Evolutionary conservation across 1,140 invertebrate species (phyloP), one percentile per base, ranked within the genome.

Genomic region (Hyposmocoma kahamanoa): DNA sequence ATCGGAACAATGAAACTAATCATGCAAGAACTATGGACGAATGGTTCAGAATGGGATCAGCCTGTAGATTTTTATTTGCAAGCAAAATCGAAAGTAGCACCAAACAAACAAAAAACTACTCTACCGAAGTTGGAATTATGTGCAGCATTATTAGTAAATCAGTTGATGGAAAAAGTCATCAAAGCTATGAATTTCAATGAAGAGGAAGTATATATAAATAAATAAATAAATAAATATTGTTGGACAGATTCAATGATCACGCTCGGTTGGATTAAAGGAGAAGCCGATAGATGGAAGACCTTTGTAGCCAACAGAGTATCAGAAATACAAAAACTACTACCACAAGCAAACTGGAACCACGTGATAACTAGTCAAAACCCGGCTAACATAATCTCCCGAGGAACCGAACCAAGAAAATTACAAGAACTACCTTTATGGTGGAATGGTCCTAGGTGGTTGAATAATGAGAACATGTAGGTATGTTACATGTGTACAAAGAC

Each of bases 101-200:
- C 86, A 22, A 41, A 86, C 1, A 10, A 22, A 15, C 50, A 56
- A 50, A 86, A 87, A 62, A 48, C 43, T 10, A 70, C 78, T 2
- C 67, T 89, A 9, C 86, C 88, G 0, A 39, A 78, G 50, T 50
- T 89, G 32, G 87, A 89, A 66, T 58, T 89, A 17, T 73, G 58
- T 45, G 86, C 66, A 10, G 86, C 86, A 9, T 39, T 72, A 10
- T 43, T 87, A 6, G 53, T 84, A 18, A 59, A 70, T 3, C 47
- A 63, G 11, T 20, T 85, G 15, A 48, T 73, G 15, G 17, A 58
- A 36, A 61, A 65, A 39, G 49, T 69, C 3, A 47, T n/a, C 36
- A 8, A 45, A 6, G 26, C 55, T 11, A 24, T 70, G 1, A 47
- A 39, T 4, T n/a, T n/a, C n/a, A n/a, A n/a, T n/a, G n/a, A n/a